Conservation (phyloP, 2,797 vertebrate species). For the Graptemys geographica region DNA sequence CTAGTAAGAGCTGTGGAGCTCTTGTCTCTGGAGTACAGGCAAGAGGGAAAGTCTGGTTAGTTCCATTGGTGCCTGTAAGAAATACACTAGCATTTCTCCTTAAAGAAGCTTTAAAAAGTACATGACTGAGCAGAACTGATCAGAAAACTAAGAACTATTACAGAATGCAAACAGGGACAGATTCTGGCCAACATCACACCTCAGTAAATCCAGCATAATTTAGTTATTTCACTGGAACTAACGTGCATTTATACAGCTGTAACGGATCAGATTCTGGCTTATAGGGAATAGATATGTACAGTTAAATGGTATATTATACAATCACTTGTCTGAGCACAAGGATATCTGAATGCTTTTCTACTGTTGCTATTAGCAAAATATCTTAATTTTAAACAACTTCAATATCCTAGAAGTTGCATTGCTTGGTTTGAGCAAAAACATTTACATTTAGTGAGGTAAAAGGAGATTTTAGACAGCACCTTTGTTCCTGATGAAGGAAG, state of each 20-base stretch:
- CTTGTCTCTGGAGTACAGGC: not conserved
- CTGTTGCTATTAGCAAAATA: not conserved
- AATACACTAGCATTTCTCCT: not conserved
- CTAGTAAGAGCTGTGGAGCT: not conserved
- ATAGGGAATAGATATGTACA: not conserved
- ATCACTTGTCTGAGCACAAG: not conserved
- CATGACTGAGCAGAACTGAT: not conserved
- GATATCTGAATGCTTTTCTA: not conserved
- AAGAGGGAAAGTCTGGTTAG: not conserved
- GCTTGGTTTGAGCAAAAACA: not conserved
- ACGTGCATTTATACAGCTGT: not conserved
- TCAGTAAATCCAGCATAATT: not conserved
- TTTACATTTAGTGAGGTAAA: not conserved
- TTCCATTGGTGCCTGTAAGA: not conserved
- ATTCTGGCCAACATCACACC: not conserved
- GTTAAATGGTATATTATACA: not conserved
- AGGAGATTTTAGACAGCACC: not conserved
- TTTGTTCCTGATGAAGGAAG: not conserved
- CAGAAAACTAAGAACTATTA: not conserved
- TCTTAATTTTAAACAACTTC: not conserved
- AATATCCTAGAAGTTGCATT: not conserved
- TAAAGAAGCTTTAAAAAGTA: not conserved
- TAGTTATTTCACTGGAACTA: not conserved
- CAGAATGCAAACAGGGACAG: not conserved
- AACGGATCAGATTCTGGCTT: not conserved